Conservation (phyloP, 1,140 invertebrate genomes). For the Macrotrachela quadricornifera region DNA sequence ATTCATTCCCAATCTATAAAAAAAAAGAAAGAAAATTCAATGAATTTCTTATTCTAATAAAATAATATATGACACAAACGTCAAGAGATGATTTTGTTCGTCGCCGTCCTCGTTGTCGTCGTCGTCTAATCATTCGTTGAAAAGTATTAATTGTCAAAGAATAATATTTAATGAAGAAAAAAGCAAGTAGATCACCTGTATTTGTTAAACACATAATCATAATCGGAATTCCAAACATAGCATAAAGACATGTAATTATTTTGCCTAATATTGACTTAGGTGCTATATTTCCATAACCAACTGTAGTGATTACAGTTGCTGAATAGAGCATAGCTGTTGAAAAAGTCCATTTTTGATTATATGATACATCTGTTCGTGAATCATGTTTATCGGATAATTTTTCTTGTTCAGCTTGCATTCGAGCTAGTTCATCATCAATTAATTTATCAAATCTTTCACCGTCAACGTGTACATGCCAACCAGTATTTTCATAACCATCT, state of each 20-base stretch:
- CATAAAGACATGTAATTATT: slow-evolving; percentile 81
- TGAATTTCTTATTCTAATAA: background rate
- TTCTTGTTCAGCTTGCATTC: background rate
- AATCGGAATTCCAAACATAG: slow-evolving; percentile 73
- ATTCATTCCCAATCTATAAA: background rate
- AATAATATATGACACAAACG: background rate
- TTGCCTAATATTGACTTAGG: slow-evolving; percentile 74
- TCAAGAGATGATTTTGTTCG: slow-evolving; percentile 18
- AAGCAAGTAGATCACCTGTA: slow-evolving; percentile 84
- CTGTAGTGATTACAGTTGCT: slow-evolving; percentile 81
- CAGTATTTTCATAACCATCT: background rate
- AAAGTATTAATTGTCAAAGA: slow-evolving; percentile 5
- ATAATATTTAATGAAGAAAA: slow-evolving; percentile 65
- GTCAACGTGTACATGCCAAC: background rate
- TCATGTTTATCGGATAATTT: slow-evolving; percentile 28
- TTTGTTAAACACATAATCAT: slow-evolving; percentile 80
- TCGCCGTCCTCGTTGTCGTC: slow-evolving; percentile 30
- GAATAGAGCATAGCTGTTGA: slow-evolving; percentile 47
- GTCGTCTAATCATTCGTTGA: slow-evolving; percentile 4
- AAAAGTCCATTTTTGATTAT: slow-evolving; percentile 32
- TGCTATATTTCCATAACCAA: slow-evolving; percentile 87
- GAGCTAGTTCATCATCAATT: background rate
- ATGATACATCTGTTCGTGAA: slow-evolving; percentile 24
- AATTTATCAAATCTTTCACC: background rate
- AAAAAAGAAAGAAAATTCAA: too few species aligned